phyloP scores from a whole-genome alignment of 2,797 vertebrate species.

The Paramormyrops hopkinsi region DNA sequence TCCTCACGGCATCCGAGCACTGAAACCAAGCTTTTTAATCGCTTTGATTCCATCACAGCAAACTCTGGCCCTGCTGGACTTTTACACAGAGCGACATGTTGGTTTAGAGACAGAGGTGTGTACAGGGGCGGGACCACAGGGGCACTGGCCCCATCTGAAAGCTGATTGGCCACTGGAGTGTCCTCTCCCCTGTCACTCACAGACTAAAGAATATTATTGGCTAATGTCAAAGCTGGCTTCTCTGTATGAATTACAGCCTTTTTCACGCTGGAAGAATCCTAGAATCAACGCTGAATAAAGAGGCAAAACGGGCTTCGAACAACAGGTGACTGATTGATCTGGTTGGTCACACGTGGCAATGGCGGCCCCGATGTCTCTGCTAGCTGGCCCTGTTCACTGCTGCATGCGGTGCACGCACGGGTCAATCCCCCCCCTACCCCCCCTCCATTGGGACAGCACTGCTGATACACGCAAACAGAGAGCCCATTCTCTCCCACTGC shows the following conservation, averaged over 20 bases:
- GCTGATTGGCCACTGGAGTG: neutral
- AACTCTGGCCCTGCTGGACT: neutral
- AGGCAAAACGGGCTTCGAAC: neutral
- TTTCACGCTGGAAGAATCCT: neutral
- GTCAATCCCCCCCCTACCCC: neutral
- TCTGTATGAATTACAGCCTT: neutral
- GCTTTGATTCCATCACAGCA: neutral
- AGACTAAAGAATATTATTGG: neutral
- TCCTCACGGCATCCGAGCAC: neutral
- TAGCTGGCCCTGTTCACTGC: conserved; percentile 49
- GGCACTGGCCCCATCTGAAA: neutral
- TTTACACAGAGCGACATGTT: neutral
- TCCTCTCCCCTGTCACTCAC: neutral
- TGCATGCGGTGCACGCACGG: conserved; percentile 36
- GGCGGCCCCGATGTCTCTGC: neutral
- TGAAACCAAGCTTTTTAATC: neutral
- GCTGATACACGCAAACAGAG: conserved; percentile 6
- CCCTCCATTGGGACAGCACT: neutral
- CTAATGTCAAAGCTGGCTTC: neutral
- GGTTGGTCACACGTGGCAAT: neutral
- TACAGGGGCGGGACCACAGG: neutral
- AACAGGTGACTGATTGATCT: neutral
- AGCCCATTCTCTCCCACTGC: conserved; percentile 7
- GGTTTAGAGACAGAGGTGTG: neutral
- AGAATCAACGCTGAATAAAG: neutral